Evolutionary conservation across 2,797 vertebrate genomes (phyloP), one percentile per base, ranked within the genome.

Genomic region (Sternarchorhynchus goeldii): DNA sequence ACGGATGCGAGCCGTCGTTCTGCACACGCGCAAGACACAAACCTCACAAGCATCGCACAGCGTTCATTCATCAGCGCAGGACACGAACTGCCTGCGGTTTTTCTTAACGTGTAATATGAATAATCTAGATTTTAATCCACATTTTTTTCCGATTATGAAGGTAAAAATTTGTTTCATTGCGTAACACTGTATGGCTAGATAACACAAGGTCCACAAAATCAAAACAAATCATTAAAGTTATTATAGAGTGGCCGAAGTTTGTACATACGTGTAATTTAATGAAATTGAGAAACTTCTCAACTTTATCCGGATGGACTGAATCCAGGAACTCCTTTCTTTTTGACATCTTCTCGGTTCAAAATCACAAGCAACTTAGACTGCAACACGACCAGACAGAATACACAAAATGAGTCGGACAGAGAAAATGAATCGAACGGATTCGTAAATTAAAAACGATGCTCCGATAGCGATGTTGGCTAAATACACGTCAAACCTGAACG

Each of bases 211-310:
- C 34, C 34, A 4, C 34, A 36, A 2, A 25, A 36, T 36, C 34
- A 36, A 36, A 36, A 36, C 34, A 36, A 36, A 36, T 36, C 25
- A 25, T 25, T 25, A 36, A 36, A 36, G 6, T 4, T 36, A 36
- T 36, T 36, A 36, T 36, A 50, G 45, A 50, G 5, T 63, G 31
- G 17, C 12, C 39, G 5, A 63, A 21, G 31, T 25, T 10, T 10
- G 16, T 80, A 95, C 97, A 95, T 90, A 99, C 97, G 71, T 96
- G 90, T 66, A 88, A 92, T 59, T 85, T 87, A 75, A 95, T 89
- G 34, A 95, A 96, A 45, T 50, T 86, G 71, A 98, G 88, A 83
- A 98, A 98, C 0, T 95, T 93, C 70, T 92, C 90, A 63, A 92
- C 79, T 25, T 92, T 91, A n/a, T 95, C 92, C 70, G 90, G 91